Evolutionary conservation across 2,797 vertebrate genomes (phyloP).

Genomic region (Eulemur mongoz): DNA sequence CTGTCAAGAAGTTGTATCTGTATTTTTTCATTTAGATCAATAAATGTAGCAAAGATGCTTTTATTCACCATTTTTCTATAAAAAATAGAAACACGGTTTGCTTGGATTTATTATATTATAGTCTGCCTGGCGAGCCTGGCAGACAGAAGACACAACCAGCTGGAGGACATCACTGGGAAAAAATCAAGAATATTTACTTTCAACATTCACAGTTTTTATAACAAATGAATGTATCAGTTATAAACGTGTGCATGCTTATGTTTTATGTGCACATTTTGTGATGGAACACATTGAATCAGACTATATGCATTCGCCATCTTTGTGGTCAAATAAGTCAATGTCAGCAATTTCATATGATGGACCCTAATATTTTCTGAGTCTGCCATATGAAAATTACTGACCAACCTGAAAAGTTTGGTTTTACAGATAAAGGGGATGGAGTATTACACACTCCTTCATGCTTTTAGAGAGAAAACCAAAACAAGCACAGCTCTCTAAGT

Average conservation of each 20-base stretch:
- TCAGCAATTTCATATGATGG: background rate
- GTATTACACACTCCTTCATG: background rate
- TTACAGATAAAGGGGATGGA: background rate
- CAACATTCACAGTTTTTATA: background rate
- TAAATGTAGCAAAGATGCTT: background rate
- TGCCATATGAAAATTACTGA: background rate
- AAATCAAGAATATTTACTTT: background rate
- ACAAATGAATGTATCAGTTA: background rate
- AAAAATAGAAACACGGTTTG: background rate
- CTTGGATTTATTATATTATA: background rate
- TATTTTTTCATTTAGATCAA: background rate
- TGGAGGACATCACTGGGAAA: background rate
- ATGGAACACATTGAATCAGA: background rate
- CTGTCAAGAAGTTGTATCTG: background rate
- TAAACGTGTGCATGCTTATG: background rate
- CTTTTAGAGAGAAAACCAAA: conserved; percentile 42
- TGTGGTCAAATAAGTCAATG: background rate
- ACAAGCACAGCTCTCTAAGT: background rate
- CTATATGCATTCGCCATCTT: background rate
- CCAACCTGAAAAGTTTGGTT: background rate
- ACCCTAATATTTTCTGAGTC: background rate
- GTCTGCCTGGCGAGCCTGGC: background rate
- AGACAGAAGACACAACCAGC: background rate
- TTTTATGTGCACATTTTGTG: background rate
- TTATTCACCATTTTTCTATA: background rate